phyloP scores from a whole-genome alignment of 2,888 invertebrate species.

The Mythimna vitellina region DNA sequence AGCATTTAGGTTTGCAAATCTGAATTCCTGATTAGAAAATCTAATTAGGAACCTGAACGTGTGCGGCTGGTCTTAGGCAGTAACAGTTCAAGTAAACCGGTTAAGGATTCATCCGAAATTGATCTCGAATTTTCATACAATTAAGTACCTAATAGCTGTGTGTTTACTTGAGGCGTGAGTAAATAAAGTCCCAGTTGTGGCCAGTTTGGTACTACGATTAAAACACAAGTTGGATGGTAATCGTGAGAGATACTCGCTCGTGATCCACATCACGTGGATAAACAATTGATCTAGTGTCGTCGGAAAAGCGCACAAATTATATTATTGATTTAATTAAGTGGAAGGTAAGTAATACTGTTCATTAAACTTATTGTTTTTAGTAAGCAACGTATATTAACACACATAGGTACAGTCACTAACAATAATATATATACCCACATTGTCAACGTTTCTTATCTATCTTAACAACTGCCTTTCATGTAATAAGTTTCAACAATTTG shows the following conservation, averaged over 20 bases:
- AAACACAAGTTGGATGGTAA: constrained; percentile 41
- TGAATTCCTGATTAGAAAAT: no score
- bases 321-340: neutral
- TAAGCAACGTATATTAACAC: neutral
- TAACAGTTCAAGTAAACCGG: neutral
- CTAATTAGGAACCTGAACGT: no score
- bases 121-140: neutral
- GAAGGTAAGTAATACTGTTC: constrained; percentile 24
- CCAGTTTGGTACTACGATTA: constrained; percentile 13
- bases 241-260: constrained; percentile 40
- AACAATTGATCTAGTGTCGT: constrained; percentile 4
- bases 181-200: constrained; percentile 22
- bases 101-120: neutral
- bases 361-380: neutral
- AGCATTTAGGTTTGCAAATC: neutral
- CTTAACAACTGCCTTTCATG: no score
- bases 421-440: no score
- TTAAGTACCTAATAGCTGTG: constrained; percentile 7
- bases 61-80: neutral
- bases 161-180: constrained; percentile 28
- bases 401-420: no score
- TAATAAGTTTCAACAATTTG: no score
- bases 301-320: neutral
- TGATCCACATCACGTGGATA: constrained; percentile 1
- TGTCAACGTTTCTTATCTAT: no score